Conservation (phyloP, 2,888 invertebrate species). For the Arctia plantaginis region DNA sequence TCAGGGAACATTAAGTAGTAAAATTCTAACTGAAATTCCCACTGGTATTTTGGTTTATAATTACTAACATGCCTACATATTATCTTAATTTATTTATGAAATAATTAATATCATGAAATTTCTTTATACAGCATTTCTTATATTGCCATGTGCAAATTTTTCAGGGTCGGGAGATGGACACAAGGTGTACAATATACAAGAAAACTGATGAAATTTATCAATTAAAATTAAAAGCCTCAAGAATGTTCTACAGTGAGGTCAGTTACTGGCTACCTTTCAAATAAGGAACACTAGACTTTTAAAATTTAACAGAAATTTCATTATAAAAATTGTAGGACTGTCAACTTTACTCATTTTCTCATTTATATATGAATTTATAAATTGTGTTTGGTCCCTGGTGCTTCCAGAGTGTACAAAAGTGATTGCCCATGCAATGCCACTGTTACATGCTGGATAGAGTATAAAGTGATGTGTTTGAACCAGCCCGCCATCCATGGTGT, state of each 20-base stretch:
- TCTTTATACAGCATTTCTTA: neutral
- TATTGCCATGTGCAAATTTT: constrained; percentile 28
- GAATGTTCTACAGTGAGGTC: constrained; percentile 95
- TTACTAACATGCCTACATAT: constrained; percentile 59
- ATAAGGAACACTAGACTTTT: neutral
- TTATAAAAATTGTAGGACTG: neutral
- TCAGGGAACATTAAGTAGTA: constrained; percentile 68
- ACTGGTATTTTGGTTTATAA: constrained; percentile 60
- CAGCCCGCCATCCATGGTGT: constrained; percentile 49
- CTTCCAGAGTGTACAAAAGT: constrained; percentile 15
- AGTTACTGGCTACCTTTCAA: constrained; percentile 30
- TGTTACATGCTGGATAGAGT: constrained; percentile 55
- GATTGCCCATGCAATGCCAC: constrained; percentile 22
- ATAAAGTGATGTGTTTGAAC: constrained; percentile 68
- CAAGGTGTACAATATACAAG: constrained; percentile 98
- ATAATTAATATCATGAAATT: neutral
- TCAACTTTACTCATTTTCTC: too few relatives aligned
- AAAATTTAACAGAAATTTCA: neutral
- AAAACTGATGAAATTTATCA: constrained; percentile 99
- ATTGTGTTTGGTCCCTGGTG: neutral
- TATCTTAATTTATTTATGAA: too few relatives aligned
- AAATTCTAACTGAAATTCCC: constrained; percentile 59
- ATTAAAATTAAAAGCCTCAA: constrained; percentile 98
- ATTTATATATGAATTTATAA: neutral
- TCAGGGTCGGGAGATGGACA: constrained; percentile 96